Evolutionary conservation across 30 jellyfish, hydroid and myxozoan genomes (phyloP).

Genomic region (Sanderia malayensis): DNA sequence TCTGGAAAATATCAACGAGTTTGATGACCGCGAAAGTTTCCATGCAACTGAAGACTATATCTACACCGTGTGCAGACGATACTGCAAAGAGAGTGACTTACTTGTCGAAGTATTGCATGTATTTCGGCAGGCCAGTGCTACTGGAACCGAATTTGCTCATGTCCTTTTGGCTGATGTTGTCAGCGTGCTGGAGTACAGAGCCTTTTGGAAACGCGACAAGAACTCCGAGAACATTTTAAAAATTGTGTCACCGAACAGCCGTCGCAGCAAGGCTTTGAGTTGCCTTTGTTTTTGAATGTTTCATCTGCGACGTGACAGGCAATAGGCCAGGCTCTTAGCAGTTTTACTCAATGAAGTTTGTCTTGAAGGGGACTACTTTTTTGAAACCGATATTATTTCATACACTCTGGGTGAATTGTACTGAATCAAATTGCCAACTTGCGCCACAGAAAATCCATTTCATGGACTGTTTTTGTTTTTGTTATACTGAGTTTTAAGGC

Average conservation of each 20-base stretch:
- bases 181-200: conserved; percentile 42
- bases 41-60: conserved; percentile 9
- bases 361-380: no score
- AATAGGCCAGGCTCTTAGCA: no score
- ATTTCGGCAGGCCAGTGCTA: conserved; percentile 23
- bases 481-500: no score
- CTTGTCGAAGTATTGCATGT: conserved; percentile 33
- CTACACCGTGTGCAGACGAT: conserved; percentile 25
- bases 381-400: no score
- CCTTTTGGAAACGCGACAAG: conserved; percentile 25
- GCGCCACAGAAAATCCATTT: no score
- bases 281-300: conserved; percentile 27
- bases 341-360: no score
- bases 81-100: conserved; percentile 46
- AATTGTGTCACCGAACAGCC: conserved; percentile 10
- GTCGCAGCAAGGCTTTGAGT: conserved; percentile 32
- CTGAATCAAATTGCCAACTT: no score
- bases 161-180: conserved; percentile 21
- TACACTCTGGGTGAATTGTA: no score
- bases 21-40: conserved; percentile 1
- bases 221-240: conserved; percentile 15
- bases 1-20: no score
- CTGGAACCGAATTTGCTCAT: conserved; percentile 16
- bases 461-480: no score
- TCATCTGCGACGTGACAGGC: no score